Evolutionary conservation across 2,797 vertebrate genomes (phyloP).

Genomic region (Sebastes hubbsi): DNA sequence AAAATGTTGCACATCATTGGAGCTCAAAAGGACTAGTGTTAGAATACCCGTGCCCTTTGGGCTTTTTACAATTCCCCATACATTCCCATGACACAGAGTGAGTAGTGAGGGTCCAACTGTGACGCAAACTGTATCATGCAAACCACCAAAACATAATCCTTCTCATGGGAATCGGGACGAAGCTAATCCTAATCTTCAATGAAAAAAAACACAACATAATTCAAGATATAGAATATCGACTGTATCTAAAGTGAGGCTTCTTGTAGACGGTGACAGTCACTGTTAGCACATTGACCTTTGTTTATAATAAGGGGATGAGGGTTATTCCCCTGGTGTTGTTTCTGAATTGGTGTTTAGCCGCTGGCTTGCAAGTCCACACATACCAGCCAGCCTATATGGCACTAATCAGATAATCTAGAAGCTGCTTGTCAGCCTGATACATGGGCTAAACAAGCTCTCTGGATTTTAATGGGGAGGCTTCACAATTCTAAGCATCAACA

Average conservation of each 20-base stretch:
- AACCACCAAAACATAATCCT: constrained; percentile 59
- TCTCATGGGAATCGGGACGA: constrained; percentile 25
- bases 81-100: constrained; percentile 26
- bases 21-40: not conserved
- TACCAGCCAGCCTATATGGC: constrained; percentile 14
- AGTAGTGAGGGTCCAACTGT: constrained; percentile 19
- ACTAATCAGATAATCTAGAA: constrained; percentile 61
- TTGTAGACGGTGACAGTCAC: not conserved
- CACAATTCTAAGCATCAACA: constrained; percentile 43
- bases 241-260: not conserved
- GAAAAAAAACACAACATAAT: not conserved
- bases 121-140: constrained; percentile 23
- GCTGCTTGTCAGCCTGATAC: constrained; percentile 23
- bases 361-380: constrained; percentile 9
- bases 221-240: not conserved
- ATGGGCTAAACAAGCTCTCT: constrained; percentile 32
- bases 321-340: not conserved
- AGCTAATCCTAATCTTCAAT: constrained; percentile 64
- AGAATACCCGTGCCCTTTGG: not conserved
- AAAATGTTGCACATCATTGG: not conserved
- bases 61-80: constrained; percentile 12
- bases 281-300: not conserved
- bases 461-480: constrained; percentile 24
- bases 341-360: constrained; percentile 5
- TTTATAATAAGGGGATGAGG: not conserved